Evolutionary conservation across 2,888 invertebrate genomes (phyloP), one percentile per base, ranked within the genome.

Genomic region (Calameuta pallipes): DNA sequence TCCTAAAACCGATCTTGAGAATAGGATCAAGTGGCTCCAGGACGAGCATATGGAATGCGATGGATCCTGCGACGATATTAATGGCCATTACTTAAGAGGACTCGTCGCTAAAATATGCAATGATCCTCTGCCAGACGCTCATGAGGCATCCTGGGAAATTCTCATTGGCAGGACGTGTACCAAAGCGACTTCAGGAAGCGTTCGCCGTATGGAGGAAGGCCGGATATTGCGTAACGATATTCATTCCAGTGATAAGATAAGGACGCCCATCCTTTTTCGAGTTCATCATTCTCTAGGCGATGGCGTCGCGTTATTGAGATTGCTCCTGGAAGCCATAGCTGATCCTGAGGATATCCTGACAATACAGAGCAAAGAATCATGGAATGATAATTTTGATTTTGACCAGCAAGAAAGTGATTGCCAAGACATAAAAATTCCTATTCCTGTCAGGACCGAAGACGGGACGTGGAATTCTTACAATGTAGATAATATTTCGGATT

Each of bases 281-380:
- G 90, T 94, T 76, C 94, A 94, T 85, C 94, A 94, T 87, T 91
- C 93, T 9, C 85, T 94, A 1, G 94, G 93, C 1, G 94, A 94
- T 83, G 94, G 94, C 1, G 92, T 93, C 1, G 92, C 93, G 6
- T 85, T 94, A 13, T 86, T 93, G 69, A 91, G 92, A 77, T 88
- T 94, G 79, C 86, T 94, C 23, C 89, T 93, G 79, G 91, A 92
- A 83, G 88, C 90, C 1, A 89, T 94, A 74, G 91, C 92, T 11
- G 93, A 93, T 82, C 85, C 90, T 73, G 84, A 83, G n/a, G 69
- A 81, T 87, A 86, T 41, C 84, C 23, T 56, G 56, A 56, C 56
- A 0, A 73, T 23, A 34, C 69, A n/a, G 12, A 37, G 13, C 23
- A 23, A 56, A 9, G 56, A 56, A 56, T 56, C 56, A 9, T 56